Evolutionary conservation across 1,140 invertebrate genomes (phyloP).

Genomic region (Polyergus mexicanus): DNA sequence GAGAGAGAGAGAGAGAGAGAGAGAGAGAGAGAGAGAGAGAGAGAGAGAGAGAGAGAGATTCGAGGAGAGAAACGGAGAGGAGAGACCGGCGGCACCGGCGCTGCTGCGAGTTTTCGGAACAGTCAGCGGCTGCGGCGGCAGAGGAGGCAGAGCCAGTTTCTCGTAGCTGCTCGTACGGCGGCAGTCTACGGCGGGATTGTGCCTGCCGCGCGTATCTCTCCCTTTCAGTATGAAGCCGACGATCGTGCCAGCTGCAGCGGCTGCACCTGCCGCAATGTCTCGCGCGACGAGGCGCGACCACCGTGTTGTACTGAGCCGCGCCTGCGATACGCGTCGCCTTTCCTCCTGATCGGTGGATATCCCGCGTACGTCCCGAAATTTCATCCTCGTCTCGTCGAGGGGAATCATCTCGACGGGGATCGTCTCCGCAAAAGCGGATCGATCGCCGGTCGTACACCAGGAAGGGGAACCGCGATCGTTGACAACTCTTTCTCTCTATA

Average conservation of each 20-base stretch:
- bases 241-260: slow-evolving; percentile 80
- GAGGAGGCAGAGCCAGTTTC: slow-evolving; percentile 68
- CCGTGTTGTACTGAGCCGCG: slow-evolving; percentile 22
- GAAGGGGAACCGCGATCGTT: neutral
- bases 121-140: slow-evolving; percentile 66
- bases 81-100: slow-evolving; percentile 67
- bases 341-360: slow-evolving; percentile 5
- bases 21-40: slow-evolving; percentile 66
- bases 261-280: slow-evolving; percentile 74
- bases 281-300: slow-evolving; percentile 27
- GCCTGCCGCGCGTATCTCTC: slow-evolving; percentile 53
- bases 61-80: slow-evolving; percentile 63
- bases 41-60: slow-evolving; percentile 67
- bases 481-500: neutral
- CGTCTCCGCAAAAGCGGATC: slow-evolving; percentile 15
- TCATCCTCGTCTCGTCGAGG: slow-evolving; percentile 14
- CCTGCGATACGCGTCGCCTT: slow-evolving; percentile 2
- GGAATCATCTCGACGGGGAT: slow-evolving; percentile 18
- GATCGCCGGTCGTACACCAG: slow-evolving; percentile 7
- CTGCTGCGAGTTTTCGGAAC: slow-evolving; percentile 63
- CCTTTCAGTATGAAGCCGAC: slow-evolving; percentile 84
- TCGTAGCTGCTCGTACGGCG: slow-evolving; percentile 67
- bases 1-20: slow-evolving; percentile 72
- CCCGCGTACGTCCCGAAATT: neutral
- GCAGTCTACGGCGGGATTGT: slow-evolving; percentile 66